phyloP scores from a whole-genome alignment of 2,888 invertebrate species.

The Nomada lathburiana region DNA sequence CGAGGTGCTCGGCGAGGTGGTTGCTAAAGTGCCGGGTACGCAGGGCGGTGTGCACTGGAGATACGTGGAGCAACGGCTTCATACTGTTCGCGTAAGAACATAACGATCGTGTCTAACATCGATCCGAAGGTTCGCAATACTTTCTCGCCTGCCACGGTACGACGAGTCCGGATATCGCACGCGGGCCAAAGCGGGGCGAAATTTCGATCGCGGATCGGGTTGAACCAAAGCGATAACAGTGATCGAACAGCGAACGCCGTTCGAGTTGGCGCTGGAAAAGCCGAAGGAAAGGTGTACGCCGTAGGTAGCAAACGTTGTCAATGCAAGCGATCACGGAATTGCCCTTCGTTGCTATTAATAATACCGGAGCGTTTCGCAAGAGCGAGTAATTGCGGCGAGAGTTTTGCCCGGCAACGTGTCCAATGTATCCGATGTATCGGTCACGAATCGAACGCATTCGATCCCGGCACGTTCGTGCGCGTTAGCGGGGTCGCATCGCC shows the following conservation, averaged over 20 bases:
- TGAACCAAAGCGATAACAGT: too few species aligned
- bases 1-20: conserved; percentile 1
- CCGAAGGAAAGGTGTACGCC: not conserved
- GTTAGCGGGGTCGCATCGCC: not conserved
- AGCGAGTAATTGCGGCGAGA: not conserved
- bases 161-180: not conserved
- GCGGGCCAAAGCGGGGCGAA: too few species aligned
- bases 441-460: conserved; percentile 22
- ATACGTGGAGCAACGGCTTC: conserved; percentile 12
- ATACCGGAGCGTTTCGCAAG: conserved; percentile 21
- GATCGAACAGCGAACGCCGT: too few species aligned
- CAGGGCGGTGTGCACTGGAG: conserved; percentile 9
- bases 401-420: not conserved
- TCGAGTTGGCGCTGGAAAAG: too few species aligned
- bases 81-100: conserved; percentile 21
- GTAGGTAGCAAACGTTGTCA: conserved; percentile 3
- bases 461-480: not conserved
- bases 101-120: conserved; percentile 32
- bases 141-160: conserved; percentile 1
- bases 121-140: conserved; percentile 6
- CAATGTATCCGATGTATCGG: not conserved
- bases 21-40: conserved; percentile 1
- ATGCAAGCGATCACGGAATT: not conserved
- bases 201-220: not conserved
- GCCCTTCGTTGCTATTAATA: conserved; percentile 20